Conservation (phyloP, 1,140 invertebrate species). For the Tetragnatha versicolor region DNA sequence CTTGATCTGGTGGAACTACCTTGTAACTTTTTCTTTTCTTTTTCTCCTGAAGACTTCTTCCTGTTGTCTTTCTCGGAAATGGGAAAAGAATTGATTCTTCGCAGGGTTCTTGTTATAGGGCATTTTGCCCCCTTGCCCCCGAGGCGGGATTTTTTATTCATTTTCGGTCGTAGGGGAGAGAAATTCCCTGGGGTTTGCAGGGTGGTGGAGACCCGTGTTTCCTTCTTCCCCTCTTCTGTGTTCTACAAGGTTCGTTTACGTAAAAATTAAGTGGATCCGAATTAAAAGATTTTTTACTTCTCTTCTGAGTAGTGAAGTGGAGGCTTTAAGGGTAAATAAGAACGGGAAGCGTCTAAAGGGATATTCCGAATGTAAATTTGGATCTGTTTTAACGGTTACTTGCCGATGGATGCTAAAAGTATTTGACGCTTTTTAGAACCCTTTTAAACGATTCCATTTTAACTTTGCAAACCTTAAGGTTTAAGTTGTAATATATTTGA, state of each 20-base stretch:
- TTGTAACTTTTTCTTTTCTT: conserved; percentile 32
- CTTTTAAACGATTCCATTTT: too few relatives aligned
- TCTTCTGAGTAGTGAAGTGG: background rate
- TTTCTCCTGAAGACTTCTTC: too few relatives aligned
- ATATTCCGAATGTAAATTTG: too few relatives aligned
- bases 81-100: conserved; percentile 49
- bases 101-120: conserved; percentile 22
- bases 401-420: too few relatives aligned
- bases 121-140: background rate
- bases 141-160: conserved; percentile 29
- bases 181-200: conserved; percentile 1
- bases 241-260: conserved; percentile 40
- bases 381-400: too few relatives aligned
- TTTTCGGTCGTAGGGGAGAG: conserved; percentile 29
- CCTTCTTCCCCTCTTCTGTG: too few relatives aligned
- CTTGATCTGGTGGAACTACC: conserved; percentile 22
- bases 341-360: background rate
- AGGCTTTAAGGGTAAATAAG: background rate
- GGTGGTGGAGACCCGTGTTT: too few relatives aligned
- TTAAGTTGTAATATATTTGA: too few relatives aligned
- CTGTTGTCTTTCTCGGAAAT: background rate
- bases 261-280: conserved; percentile 28
- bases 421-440: too few relatives aligned
- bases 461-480: too few relatives aligned
- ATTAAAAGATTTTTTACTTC: background rate